Base-by-base conservation (phyloP, 1,140 invertebrate genomes). In the Chrysoperla carnea region DNA sequence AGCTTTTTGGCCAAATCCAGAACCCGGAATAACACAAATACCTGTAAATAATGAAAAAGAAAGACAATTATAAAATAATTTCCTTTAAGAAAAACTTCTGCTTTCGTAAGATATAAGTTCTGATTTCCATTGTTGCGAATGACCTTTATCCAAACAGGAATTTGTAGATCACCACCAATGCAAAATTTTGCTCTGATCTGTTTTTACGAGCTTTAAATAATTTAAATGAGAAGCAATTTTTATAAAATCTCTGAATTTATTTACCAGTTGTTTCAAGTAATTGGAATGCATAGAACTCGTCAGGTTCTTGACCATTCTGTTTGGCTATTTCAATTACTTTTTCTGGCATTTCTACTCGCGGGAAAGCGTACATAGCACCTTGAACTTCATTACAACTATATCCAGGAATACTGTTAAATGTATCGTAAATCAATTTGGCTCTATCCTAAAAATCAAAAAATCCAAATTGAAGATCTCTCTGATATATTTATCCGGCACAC, bases 311-410 rank as follows among this genome's bases (percentile, higher is more conserved):
- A 6, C 73, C 73, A 38, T 64, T 69, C 28, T 71, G 69, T 58
- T 82, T 76, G 1, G 88, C 88, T 29, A 76, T 81, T 50, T 76
- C 73, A 27, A 90, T 71, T 0, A 84, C 87, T 57, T 83, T 86
- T 39, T 68, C 59, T 2, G 87, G 84, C 14, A 92, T 52, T 29
- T 69, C 66, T 31, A 92, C 60, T 48, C 73, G 70, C 3, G 94
- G 94, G 59, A 98, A 94, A 31, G 92, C 92, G 63, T 99, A 98
- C 94, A 99, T 97, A 1, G 94, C 91, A 12, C 93, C 92, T 85
- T 91, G 58, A 44, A 95, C 84, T 41, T 70, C 61, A 58, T 91
- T 90, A 52, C 86, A 91, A 31, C 63, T 76, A 52, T 92, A 87
- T n/a, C 92, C 91, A 51, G 85, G 75, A 56, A 97, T 90, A 29